Evolutionary conservation across 1,140 invertebrate species (phyloP), one percentile per base, ranked within the genome.

Genomic region (Scylla paramamosain): DNA sequence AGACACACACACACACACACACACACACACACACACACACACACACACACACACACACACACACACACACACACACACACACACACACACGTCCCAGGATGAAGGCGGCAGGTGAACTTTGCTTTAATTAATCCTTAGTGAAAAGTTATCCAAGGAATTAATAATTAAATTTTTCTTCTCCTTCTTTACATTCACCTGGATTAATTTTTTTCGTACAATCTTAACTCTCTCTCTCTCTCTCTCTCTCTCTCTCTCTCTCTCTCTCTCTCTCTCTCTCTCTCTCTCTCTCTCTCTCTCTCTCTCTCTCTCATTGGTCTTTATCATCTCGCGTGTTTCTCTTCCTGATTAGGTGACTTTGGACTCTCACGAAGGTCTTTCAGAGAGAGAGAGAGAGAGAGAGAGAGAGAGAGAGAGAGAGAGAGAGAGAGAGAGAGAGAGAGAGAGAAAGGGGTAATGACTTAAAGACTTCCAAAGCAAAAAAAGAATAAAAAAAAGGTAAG

Each of bases 361-460:
- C 87, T 89, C 4, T 89, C 87, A 31, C 87, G 86, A 88, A 46
- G 29, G 86, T 29, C n/a, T 32, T 25, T 29, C n/a, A 88, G 86
- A 88, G 86, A 88, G 86, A 88, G 86, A 88, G 32, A 88, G 86
- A 88, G 86, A 88, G 86, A 88, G 86, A 88, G 86, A 88, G 86
- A 88, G 86, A 88, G 86, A 88, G 86, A 88, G 86, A 88, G 86
- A 88, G 86, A 88, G 86, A 88, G 32, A 88, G 86, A 88, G 32
- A 88, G 86, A 88, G 86, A 88, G 86, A 39, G 45, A 32, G n/a
- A 32, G 29, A 28, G 10, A 32, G 86, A 88, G 86, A 88, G 86
- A 32, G n/a, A 88, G 67, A 77, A n/a, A n/a, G 67, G 20, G 67
- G n/a, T 12, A 77, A 12, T 20, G 86, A 88, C 4, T 1, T 12